Conservation (phyloP, 1,140 invertebrate species). For the Plectrocnemia conspersa region DNA sequence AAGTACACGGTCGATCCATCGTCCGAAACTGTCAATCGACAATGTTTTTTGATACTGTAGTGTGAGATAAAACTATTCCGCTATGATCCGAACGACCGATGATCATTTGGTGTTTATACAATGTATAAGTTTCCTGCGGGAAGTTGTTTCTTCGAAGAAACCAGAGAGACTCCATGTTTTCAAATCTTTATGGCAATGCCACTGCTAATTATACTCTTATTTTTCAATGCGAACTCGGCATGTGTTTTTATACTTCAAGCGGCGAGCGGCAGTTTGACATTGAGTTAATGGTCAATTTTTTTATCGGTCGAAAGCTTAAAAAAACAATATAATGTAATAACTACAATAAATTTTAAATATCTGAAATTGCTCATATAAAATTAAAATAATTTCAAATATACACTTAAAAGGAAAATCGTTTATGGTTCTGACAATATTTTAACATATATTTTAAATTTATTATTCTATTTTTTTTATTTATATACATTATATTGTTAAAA, state of each 20-base stretch:
- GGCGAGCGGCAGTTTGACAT: neutral
- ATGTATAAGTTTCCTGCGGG: neutral
- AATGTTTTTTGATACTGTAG: neutral
- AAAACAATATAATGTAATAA: neutral
- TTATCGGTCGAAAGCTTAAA: neutral
- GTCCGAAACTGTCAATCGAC: neutral
- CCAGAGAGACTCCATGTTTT: neutral
- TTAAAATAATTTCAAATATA: too few species aligned
- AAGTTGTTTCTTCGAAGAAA: neutral
- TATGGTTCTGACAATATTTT: neutral
- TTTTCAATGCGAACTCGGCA: neutral
- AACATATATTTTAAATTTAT: neutral
- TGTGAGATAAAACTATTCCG: neutral
- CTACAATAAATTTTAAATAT: neutral
- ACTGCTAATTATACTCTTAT: neutral
- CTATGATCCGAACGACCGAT: neutral
- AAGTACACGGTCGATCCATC: neutral
- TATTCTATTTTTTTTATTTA: neutral
- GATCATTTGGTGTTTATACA: neutral
- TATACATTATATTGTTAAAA: neutral
- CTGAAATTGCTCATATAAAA: too few species aligned
- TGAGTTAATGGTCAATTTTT: neutral
- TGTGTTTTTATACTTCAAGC: too few species aligned
- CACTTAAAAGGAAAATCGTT: too few species aligned
- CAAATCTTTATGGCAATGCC: neutral